phyloP scores from a whole-genome alignment of 1,140 invertebrate species.

The Drosophila setifemur region DNA sequence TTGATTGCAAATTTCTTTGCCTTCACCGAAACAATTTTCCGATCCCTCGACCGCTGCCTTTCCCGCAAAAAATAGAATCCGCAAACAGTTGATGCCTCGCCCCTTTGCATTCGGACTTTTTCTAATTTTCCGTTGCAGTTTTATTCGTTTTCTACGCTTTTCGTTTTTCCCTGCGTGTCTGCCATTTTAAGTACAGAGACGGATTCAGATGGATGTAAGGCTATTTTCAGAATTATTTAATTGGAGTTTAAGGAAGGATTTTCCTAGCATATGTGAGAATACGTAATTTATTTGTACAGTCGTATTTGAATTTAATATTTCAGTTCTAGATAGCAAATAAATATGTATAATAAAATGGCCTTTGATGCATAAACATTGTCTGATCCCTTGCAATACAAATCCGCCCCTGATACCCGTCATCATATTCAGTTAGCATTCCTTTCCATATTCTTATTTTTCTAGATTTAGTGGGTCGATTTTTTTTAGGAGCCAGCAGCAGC shows the following conservation, averaged over 20 bases:
- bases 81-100: slow-evolving; percentile 3
- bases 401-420: slow-evolving; percentile 10
- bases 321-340: too few species aligned
- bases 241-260: background rate
- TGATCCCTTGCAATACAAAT: background rate
- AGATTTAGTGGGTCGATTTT: slow-evolving; percentile 18
- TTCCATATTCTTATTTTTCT: slow-evolving; percentile 22
- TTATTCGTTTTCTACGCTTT: slow-evolving; percentile 10
- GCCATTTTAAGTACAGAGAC: slow-evolving; percentile 5
- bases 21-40: slow-evolving; percentile 50
- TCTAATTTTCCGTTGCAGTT: slow-evolving; percentile 52
- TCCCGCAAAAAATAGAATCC: slow-evolving; percentile 7
- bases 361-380: too few species aligned
- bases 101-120: slow-evolving; percentile 5
- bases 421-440: slow-evolving; percentile 23
- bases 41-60: background rate
- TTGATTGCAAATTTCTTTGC: slow-evolving; percentile 73
- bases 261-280: too few species aligned
- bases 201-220: background rate
- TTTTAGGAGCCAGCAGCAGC: slow-evolving; percentile 2
- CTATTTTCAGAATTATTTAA: background rate
- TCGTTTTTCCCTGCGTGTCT: slow-evolving; percentile 2
- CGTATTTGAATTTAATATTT: too few species aligned
- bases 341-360: too few species aligned
- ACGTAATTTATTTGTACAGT: too few species aligned